Base-by-base conservation (phyloP, 1,140 invertebrate species). In the Lithobius niger region DNA sequence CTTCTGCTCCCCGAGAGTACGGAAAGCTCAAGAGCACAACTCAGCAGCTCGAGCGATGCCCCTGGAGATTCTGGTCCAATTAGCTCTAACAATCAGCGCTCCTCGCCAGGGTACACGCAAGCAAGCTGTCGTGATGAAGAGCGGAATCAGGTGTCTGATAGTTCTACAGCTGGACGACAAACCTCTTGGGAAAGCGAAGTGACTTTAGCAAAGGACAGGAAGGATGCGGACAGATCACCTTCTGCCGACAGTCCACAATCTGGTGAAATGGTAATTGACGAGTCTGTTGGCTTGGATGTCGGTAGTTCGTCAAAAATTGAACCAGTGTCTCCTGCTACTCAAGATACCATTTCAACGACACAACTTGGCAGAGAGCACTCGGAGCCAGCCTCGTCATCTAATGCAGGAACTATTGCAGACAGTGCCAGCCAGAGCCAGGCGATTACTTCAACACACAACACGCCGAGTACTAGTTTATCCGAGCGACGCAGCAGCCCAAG, bases 211-310 rank as follows among this genome's bases (percentile, higher is more conserved):
- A 55, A 60, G 43, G 57, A 60, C 13, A 40, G 55, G 40, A 44
- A 27, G n/a, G 22, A 18, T 40, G 21, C 16, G 13, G n/a, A 45
- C 4, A 22, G 16, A 4, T 48, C 28, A 1, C 43, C 54, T 15
- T 19, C 52, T 13, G 60, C 60, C 55, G 74, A 78, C 60, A 75
- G 73, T 69, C 71, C 80, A 4, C 65, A 64, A 26, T 67, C 66
- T 58, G 73, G 76, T 1, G 78, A 80, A 3, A 76, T 78, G 74
- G 74, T 79, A 1, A 77, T 78, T 3, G 78, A 80, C 51, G 80
- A 80, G 54, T 49, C 54, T 21, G 44, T 48, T 40, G 53, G 42
- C 36, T 50, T 57, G 24, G 55, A 59, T 53, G 50, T 28, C 56
- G 57, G 57, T 45, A 61, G 45, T 45, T 62, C 49, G 27, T 62